Base-by-base conservation (phyloP, 2,888 invertebrate species). In the Panorpa germanica region DNA sequence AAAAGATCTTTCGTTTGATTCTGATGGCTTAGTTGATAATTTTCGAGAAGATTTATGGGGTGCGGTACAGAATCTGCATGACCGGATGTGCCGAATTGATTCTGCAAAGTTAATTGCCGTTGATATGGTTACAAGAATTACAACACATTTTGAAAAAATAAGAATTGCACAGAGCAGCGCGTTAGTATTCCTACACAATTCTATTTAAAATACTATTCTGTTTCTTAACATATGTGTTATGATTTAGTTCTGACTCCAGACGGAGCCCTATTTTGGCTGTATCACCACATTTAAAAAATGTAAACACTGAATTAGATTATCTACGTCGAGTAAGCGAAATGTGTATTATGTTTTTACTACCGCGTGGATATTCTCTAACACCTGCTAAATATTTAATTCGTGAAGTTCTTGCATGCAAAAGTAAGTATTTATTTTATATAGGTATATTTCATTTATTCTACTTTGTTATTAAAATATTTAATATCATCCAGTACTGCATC, bases 111-210 rank as follows among this genome's bases (percentile, higher is more conserved):
- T 88, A 31, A 64, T 86, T 33, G 82, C 85, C 3, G 73, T 69
- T 45, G 83, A 80, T 48, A 72, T 86, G 61, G 73, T 83, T 3
- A 70, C 68, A 36, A 75, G 71, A 49, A 69, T 86, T 16, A 78
- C 81, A 8, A 66, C 70, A 35, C 88, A 90, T 61, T 78, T 88
- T 56, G 82, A 82, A 46, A 74, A 75, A 45, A 80, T 86, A 35
- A 62, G 82, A 39, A 69, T 76, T 45, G 72, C 80, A 7, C 72
- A 74, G 50, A 65, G 67, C 40, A 65, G 70, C 47, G 70, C 70
- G 77, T 80, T 58, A 69, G 75, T 67, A 43, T 33, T 12, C 13
- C n/a, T n/a, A n/a, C n/a, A n/a, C n/a, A n/a, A n/a, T n/a, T n/a
- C n/a, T n/a, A n/a, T n/a, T n/a, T n/a, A n/a, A n/a, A n/a, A n/a